Conservation (phyloP, 2,797 vertebrate genomes). For the Xenops minutus region DNA sequence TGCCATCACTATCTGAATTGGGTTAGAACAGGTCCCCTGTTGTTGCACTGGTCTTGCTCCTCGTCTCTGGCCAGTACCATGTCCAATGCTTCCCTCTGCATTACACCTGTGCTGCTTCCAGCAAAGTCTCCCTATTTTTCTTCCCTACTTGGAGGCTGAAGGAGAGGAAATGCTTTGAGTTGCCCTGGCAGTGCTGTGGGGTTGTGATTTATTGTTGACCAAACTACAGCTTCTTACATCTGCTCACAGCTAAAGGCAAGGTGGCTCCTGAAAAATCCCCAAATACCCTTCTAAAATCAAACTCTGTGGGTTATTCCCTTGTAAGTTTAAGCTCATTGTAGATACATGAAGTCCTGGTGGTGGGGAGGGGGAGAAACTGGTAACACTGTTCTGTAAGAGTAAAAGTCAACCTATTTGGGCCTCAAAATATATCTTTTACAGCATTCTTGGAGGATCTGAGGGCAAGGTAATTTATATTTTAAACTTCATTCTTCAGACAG, state of each 20-base stretch:
- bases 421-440: background rate
- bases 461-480: background rate
- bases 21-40: background rate
- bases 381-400: no score
- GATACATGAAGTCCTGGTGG: no score
- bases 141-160: background rate
- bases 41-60: conserved; percentile 8
- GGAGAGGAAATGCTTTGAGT: background rate
- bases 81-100: background rate
- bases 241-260: no score
- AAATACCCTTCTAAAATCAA: no score
- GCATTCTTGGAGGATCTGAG: background rate
- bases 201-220: no score
- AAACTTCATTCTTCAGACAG: background rate
- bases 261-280: no score
- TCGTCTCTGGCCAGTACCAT: background rate
- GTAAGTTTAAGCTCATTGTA: no score
- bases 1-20: background rate
- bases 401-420: no score
- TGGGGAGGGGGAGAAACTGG: no score
- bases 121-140: background rate
- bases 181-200: no score
- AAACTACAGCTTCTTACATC: no score
- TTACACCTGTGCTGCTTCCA: background rate
- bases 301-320: no score